Evolutionary conservation across 2,113 vertebrate species (phyloP), one percentile per base, ranked within the genome.

Genomic region (Carassius gibelio): DNA sequence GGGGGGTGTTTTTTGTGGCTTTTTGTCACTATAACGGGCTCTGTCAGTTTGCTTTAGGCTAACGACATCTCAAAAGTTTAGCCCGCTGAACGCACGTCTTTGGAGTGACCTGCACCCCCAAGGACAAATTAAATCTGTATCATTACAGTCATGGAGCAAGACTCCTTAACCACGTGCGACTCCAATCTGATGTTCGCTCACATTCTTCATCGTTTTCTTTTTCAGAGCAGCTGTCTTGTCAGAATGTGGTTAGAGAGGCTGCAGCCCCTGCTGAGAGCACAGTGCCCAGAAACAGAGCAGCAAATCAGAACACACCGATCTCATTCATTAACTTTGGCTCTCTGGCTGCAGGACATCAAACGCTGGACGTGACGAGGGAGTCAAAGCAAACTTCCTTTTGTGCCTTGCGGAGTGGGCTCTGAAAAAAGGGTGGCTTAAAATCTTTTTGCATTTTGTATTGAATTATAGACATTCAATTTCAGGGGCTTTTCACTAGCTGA

Each of bases 271-370:
- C 81, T 84, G 89, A 86, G 89, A 84, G 23, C 13, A 26, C n/a
- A 77, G 88, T 81, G 82, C 90, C 89, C 82, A 9, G 69, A 90
- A 87, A 84, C 82, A 85, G 71, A 89, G 88, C 89, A 90, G 86
- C 57, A 38, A 83, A 85, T 81, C 89, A 88, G 75, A 90, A 88
- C 90, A 87, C 85, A 92, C 90, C 82, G 86, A 90, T 92, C 92
- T 92, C 89, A 90, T 92, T 92, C 90, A 93, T 93, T 93, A 91
- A 91, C 86, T 92, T 87, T 83, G 88, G 90, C 86, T 90, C 86
- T 86, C 87, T 87, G 88, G 90, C 89, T 84, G 85, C 83, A 87
- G 88, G 88, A 90, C 91, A 91, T 93, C 91, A 91, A 92, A 88
- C 5, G 69, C 75, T 55, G 89, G 88, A 92, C 90, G 88, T 91